These are phyloP conservation scores for Bombyx huttoni DNA, from an alignment of 2,888 invertebrate species.

Conservation along the genomic window DNA sequence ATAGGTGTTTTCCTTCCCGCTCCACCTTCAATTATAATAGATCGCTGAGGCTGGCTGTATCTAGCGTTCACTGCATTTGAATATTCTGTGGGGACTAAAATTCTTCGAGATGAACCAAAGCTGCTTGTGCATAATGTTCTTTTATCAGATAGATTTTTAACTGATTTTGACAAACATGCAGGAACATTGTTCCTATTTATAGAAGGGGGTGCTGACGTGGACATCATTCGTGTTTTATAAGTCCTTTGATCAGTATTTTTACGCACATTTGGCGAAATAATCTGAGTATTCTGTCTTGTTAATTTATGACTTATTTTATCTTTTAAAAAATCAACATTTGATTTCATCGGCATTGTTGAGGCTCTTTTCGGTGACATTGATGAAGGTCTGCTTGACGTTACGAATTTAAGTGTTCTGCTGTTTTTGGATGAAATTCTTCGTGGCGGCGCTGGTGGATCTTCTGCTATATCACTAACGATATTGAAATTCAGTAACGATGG, in stretches of 20 bases:
- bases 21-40: constrained; percentile 57
- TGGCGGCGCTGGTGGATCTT: constrained; percentile 80
- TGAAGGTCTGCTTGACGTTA: constrained; percentile 65
- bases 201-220: constrained; percentile 54
- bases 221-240: constrained; percentile 34
- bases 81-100: constrained; percentile 56
- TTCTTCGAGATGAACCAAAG: constrained; percentile 57
- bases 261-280: constrained; percentile 30
- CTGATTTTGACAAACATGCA: constrained; percentile 14
- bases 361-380: constrained; percentile 40
- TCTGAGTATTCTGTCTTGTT: constrained; percentile 60
- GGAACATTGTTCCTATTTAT: constrained; percentile 42
- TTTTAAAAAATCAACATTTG: constrained; percentile 74
- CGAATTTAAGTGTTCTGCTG: constrained; percentile 77
- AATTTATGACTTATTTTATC: constrained; percentile 76
- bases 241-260: constrained; percentile 13
- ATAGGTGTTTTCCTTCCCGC: constrained; percentile 64
- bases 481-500: constrained; percentile 68
- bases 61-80: constrained; percentile 32
- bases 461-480: constrained; percentile 26
- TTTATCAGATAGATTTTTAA: constrained; percentile 22
- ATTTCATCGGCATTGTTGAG: constrained; percentile 32
- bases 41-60: constrained; percentile 30
- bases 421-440: constrained; percentile 82
- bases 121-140: constrained; percentile 50